Base-by-base conservation (phyloP, 2,888 invertebrate species). In the Notodonta ziczac region DNA sequence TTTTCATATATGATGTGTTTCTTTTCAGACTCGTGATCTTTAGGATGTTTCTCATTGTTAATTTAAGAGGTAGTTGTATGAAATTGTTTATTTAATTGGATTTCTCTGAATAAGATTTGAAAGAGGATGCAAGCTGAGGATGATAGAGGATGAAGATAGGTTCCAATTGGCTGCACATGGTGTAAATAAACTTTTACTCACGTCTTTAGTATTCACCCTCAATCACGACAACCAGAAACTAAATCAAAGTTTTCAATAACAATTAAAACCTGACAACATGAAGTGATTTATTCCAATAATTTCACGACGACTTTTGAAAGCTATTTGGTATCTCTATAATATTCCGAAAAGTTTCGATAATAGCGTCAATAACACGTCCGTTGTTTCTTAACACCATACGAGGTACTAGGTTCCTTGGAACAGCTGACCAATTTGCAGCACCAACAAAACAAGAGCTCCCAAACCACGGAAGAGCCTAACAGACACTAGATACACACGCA, bases 361-460 rank as follows among this genome's bases (percentile, higher is more conserved):
- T 57, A 59, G 40, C 65, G 46, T 39, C 61, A 55, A 44, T 70
- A 72, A 78, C 82, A 88, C 91, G 91, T 88, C 56, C 86, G 80
- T 80, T 73, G 73, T 82, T 67, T 75, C 66, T 65, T 81, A 82
- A 77, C 82, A 82, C 76, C 82, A 79, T 82, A 78, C 78, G 74
- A 9, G 83, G 78, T 79, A 91, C 92, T 91, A 91, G 86, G 75
- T 80, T 77, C 72, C 68, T 83, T 82, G 80, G 82, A 89, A 89
- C 91, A 92, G 91, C 92, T 93, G 92, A 89, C 89, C 86, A 87
- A 89, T 88, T 90, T 90, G 87, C 89, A 86, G 81, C 74, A 82
- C 85, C 78, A 88, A 84, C 90, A 90, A 90, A 91, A 91, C 89
- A 91, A 88, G 75, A 85, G 83, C 80, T 64, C 61, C 66, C 60